These are phyloP conservation scores for Panthera uncia DNA, from an alignment of 2,113 vertebrate species.

Conservation along the genomic window DNA sequence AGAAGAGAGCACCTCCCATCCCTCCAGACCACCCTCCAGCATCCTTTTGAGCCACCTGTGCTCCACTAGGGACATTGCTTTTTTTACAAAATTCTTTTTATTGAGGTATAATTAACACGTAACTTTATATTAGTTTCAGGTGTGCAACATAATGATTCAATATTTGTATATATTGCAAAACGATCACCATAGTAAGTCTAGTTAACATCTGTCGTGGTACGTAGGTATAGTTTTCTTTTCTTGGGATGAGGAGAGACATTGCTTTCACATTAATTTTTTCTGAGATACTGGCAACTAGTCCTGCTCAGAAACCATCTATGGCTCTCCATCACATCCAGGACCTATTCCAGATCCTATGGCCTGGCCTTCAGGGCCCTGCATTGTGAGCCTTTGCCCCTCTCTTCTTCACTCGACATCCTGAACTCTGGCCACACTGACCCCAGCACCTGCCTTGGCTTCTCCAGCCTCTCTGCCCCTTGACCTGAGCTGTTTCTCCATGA, in stretches of 20 bases:
- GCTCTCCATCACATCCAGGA: neutral
- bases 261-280: neutral
- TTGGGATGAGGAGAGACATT: neutral
- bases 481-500: neutral
- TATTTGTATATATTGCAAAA: neutral
- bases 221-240: neutral
- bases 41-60: neutral
- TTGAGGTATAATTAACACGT: neutral
- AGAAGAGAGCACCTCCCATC: neutral
- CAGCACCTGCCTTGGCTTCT: neutral
- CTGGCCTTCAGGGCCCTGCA: neutral
- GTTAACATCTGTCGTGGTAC: neutral
- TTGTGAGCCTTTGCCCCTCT: accelerated
- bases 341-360: neutral
- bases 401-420: neutral
- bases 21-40: no score
- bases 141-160: neutral
- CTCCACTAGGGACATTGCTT: neutral
- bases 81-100: neutral
- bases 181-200: neutral
- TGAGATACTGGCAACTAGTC: neutral
- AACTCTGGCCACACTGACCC: neutral
- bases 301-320: neutral
- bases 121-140: neutral
- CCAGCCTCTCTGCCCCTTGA: neutral